Evolutionary conservation across 2,113 vertebrate genomes (phyloP), one percentile per base, ranked within the genome.

Genomic region (Callocephalon fimbriatum): DNA sequence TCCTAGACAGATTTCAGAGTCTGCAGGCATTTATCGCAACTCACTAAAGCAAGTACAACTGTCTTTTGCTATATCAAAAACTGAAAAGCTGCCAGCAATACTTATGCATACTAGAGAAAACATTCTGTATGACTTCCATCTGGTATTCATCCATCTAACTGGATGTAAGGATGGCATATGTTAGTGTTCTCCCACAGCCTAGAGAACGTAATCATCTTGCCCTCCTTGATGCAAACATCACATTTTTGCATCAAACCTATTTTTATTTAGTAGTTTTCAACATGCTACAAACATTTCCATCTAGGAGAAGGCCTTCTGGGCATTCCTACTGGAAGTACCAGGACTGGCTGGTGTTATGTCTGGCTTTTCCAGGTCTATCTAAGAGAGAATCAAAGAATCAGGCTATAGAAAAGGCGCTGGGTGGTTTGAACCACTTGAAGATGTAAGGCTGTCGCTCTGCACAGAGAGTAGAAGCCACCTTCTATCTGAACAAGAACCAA

Each of bases 101-200:
- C 94, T 97, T 95, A 76, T 48, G 59, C 72, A 81, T 68, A 66
- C 96, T 97, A 95, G 96, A 58, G 78, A 97, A 96, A 96, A 97
- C 97, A 94, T 97, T 96, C 97, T 95, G 95, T 86, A 93, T 78
- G 35, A 89, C 90, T 96, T 98, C 98, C 98, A 98, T 98, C 98
- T 99, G 98, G 93, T 98, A 91, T 95, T 97, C 95, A 97, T 97
- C 98, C 94, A 54, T 87, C 79, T 91, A 93, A 42, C 80, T 66
- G 83, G 77, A 98, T 97, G 96, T 91, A 97, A 98, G 97, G 97
- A 97, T 95, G 98, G 95, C 97, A 98, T 98, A 98, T 98, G 98
- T 95, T 89, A 29, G 85, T 88, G 90, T 96, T 79, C 45, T 76
- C 91, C 92, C 71, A 93, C 84, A 75, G 91, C 91, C 91, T 56